phyloP scores from a whole-genome alignment of 2,797 vertebrate species.

The Poecilia picta region DNA sequence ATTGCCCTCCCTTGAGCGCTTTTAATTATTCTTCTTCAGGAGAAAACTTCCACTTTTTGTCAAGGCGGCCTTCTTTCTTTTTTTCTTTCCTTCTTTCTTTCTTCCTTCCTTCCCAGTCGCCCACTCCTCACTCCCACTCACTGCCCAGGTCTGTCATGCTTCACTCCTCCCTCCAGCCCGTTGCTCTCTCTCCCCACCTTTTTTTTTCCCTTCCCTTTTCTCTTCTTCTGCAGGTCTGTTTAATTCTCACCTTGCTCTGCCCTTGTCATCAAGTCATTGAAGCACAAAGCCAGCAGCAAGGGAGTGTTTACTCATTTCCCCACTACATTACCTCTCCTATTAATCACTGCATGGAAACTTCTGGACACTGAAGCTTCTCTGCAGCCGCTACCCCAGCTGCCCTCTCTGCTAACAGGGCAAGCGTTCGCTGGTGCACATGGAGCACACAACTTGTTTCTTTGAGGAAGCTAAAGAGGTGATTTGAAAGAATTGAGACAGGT shows the following conservation, averaged over 20 bases:
- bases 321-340: slow-evolving; percentile 99
- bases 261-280: slow-evolving; percentile 99
- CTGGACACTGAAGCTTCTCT: slow-evolving; percentile 97
- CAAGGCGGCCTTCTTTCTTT: slow-evolving; percentile 65
- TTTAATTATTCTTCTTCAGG: slow-evolving; percentile 88
- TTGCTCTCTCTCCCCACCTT: slow-evolving; percentile 27
- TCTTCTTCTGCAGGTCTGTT: slow-evolving; percentile 90
- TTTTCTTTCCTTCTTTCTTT: slow-evolving; percentile 24
- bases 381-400: slow-evolving; percentile 68
- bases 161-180: slow-evolving; percentile 75
- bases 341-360: slow-evolving; percentile 99
- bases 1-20: slow-evolving; percentile 87
- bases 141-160: slow-evolving; percentile 85
- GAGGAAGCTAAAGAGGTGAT: slow-evolving; percentile 23
- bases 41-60: slow-evolving; percentile 87
- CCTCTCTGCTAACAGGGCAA: slow-evolving; percentile 66
- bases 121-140: slow-evolving; percentile 71
- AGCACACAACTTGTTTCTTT: slow-evolving; percentile 18
- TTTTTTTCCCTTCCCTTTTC: slow-evolving; percentile 49
- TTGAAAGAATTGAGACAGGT: slow-evolving; percentile 24
- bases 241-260: slow-evolving; percentile 99
- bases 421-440: slow-evolving; percentile 28
- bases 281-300: slow-evolving; percentile 99
- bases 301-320: slow-evolving; percentile 99
- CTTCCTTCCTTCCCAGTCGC: slow-evolving; percentile 43